These are phyloP conservation scores for Brachypodius melanocephalos DNA, from an alignment of 2,113 vertebrate species.

Conservation along the genomic window DNA sequence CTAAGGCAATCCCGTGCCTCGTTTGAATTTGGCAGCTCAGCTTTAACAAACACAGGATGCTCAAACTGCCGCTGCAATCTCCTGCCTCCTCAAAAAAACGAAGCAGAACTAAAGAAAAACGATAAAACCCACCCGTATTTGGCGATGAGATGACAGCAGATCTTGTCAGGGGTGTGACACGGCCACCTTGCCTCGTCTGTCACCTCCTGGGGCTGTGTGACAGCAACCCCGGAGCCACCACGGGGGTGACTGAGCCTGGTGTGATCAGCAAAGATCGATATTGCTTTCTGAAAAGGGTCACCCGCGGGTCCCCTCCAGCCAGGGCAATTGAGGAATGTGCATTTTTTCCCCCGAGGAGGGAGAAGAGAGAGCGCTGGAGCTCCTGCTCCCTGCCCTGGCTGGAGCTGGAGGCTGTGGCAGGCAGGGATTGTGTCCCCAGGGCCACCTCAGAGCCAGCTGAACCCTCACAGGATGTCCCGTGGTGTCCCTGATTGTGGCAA, in stretches of 20 bases:
- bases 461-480: neutral
- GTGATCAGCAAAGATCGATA: neutral
- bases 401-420: neutral
- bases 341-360: neutral
- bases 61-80: neutral
- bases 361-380: neutral
- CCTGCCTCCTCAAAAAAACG: neutral
- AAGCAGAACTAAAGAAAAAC: neutral
- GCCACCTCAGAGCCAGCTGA: too few relatives aligned
- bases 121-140: accelerated
- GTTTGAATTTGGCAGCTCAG: neutral
- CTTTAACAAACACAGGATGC: neutral
- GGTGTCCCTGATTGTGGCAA: too few relatives aligned
- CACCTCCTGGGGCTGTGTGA: neutral
- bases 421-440: too few relatives aligned
- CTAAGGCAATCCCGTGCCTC: neutral
- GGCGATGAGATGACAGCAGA: neutral
- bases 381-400: neutral
- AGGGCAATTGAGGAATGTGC: neutral
- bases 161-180: neutral
- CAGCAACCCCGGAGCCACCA: neutral
- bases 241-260: neutral
- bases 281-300: neutral
- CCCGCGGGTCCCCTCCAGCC: neutral
- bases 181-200: neutral